Conservation (phyloP, 1,140 invertebrate species). For the Pachyrhynchus sulphureomaculatus region DNA sequence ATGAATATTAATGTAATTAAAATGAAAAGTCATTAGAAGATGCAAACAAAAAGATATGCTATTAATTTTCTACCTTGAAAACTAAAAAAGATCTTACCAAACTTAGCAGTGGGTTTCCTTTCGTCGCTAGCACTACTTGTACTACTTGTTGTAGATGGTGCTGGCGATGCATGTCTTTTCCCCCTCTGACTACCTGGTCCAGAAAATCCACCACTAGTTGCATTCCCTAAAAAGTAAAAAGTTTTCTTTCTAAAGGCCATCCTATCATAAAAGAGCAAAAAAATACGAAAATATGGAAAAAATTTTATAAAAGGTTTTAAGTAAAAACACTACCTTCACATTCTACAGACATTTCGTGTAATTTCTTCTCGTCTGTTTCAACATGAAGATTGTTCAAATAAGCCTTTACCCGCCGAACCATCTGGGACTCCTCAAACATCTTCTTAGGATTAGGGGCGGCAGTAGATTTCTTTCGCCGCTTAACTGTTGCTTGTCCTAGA, state of each 20-base stretch:
- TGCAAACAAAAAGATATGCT: too few species aligned
- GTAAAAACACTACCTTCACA: slow-evolving; percentile 79
- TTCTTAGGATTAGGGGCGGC: slow-evolving; percentile 93
- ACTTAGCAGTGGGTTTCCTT: slow-evolving; percentile 62
- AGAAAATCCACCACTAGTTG: slow-evolving; percentile 53
- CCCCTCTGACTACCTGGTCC: slow-evolving; percentile 55
- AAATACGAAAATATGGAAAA: too few species aligned
- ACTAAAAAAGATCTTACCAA: slow-evolving; percentile 58
- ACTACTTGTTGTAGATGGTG: slow-evolving; percentile 84
- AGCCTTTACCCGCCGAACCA: slow-evolving; percentile 93
- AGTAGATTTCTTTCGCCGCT: slow-evolving; percentile 86
- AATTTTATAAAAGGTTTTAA: too few species aligned
- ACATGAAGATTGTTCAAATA: slow-evolving; percentile 93
- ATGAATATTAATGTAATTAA: too few species aligned
- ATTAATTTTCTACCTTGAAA: too few species aligned
- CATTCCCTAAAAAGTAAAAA: background rate
- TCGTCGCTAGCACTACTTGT: slow-evolving; percentile 86
- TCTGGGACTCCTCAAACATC: slow-evolving; percentile 98
- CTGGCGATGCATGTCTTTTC: slow-evolving; percentile 81
- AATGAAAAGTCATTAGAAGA: too few species aligned
- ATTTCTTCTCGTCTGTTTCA: slow-evolving; percentile 85
- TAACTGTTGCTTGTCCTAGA: slow-evolving; percentile 78
- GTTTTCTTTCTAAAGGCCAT: too few species aligned
- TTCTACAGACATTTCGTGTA: slow-evolving; percentile 85
- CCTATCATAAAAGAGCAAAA: too few species aligned